Percentiles rank a stretch among this genome's conserved stretches.
Conservation (phyloP, 2,888 invertebrate genomes). For the Spialia ferax region DNA sequence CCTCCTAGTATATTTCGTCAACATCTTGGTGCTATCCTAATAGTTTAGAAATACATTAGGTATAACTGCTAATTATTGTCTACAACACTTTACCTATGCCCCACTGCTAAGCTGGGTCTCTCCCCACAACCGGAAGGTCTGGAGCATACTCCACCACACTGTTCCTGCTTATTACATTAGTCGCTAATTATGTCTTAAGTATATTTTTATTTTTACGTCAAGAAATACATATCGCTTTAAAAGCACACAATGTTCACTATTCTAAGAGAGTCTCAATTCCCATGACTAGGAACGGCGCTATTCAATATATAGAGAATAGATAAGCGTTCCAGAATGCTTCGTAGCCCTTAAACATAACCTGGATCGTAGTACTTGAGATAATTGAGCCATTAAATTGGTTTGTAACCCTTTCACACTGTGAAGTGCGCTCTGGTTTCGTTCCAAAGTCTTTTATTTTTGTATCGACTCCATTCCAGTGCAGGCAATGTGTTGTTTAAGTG, state of each 20-base stretch:
- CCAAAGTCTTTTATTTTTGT: slow-evolving; percentile 69
- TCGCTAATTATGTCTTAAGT: no score
- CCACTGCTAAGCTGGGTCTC: no score
- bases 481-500: slow-evolving; percentile 68
- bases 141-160: no score
- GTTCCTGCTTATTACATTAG: no score
- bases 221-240: not conserved
- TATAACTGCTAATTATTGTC: no score
- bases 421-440: slow-evolving; percentile 62
- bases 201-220: not conserved
- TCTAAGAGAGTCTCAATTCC: slow-evolving; percentile 35
- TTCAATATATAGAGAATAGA: slow-evolving; percentile 54
- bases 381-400: slow-evolving; percentile 81
- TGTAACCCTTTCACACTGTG: slow-evolving; percentile 73
- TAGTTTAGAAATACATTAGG: no score
- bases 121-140: no score
- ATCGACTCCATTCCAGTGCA: slow-evolving; percentile 52
- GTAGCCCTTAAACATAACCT: slow-evolving; percentile 60
- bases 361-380: slow-evolving; percentile 75
- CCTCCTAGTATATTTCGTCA: no score
- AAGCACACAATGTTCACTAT: not conserved
- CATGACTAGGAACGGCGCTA: slow-evolving; percentile 47
- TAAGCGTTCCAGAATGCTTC: slow-evolving; percentile 56
- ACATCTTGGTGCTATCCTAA: no score
- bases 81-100: no score